phyloP scores from a whole-genome alignment of 30 jellyfish, hydroid and myxozoan species.

The Catostylus mosaicus region DNA sequence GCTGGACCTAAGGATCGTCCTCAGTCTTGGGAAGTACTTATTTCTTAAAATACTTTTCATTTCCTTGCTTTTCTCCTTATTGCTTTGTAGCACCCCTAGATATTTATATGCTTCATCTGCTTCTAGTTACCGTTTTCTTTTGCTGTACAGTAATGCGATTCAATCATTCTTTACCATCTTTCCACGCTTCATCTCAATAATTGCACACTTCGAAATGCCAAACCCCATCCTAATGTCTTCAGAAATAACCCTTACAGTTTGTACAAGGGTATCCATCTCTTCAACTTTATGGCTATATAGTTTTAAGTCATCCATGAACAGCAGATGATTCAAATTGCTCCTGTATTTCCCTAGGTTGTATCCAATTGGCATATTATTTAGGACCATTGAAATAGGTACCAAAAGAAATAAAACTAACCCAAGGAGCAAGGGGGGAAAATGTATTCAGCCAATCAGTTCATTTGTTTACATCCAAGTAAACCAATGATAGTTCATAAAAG shows the following conservation, averaged over 20 bases:
- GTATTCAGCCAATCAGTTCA: background rate
- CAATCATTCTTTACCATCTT: constrained; percentile 13
- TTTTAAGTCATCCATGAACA: too few relatives aligned
- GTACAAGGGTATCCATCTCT: constrained; percentile 13
- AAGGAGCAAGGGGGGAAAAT: background rate
- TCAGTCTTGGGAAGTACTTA: too few relatives aligned
- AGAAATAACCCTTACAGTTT: background rate
- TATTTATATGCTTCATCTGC: constrained; percentile 47
- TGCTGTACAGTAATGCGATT: too few relatives aligned
- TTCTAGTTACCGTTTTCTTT: too few relatives aligned
- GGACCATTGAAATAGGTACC: too few relatives aligned
- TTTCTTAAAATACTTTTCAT: too few relatives aligned
- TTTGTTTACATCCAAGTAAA: background rate
- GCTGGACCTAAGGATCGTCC: too few relatives aligned
- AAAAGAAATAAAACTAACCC: too few relatives aligned
- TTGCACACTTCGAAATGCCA: constrained; percentile 24
- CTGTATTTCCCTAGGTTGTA: too few relatives aligned
- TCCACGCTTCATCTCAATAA: constrained; percentile 21
- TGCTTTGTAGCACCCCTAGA: constrained; percentile 18
- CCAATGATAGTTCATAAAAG: background rate
- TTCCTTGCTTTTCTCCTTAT: too few relatives aligned
- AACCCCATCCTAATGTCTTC: constrained; percentile 25
- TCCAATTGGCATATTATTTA: too few relatives aligned
- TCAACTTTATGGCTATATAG: background rate
- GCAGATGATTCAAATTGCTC: too few relatives aligned